Evolutionary conservation across 2,888 invertebrate genomes (phyloP).

Genomic region (Megastigmus dorsalis): DNA sequence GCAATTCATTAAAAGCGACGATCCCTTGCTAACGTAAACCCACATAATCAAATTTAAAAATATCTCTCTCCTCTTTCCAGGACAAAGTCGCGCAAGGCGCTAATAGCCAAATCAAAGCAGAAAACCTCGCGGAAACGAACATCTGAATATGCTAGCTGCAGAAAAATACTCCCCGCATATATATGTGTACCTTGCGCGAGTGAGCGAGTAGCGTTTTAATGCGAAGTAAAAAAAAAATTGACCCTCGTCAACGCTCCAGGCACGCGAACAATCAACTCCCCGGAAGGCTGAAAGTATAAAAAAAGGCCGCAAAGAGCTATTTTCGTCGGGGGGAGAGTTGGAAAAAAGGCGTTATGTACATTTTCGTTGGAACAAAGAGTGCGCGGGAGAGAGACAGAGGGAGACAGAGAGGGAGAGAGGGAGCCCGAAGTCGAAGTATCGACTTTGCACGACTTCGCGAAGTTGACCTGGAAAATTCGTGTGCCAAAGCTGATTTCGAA

Average conservation of each 20-base stretch:
- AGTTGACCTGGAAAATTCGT: slow-evolving; percentile 33
- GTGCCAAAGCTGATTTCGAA: slow-evolving; percentile 27
- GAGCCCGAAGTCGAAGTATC: neutral
- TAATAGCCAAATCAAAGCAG: too few species aligned
- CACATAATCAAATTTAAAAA: too few species aligned
- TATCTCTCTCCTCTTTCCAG: too few species aligned
- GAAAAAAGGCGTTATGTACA: neutral
- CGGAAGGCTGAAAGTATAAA: neutral
- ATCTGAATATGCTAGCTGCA: too few species aligned
- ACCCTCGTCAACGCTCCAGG: neutral
- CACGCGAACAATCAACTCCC: neutral
- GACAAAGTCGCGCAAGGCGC: too few species aligned
- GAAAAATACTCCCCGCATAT: too few species aligned
- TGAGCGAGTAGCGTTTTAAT: too few species aligned
- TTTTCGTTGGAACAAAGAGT: neutral
- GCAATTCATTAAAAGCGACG: too few species aligned
- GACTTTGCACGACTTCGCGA: slow-evolving; percentile 25
- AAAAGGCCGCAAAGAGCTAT: neutral
- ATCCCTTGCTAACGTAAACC: too few species aligned
- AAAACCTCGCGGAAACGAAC: too few species aligned
- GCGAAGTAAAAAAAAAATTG: slow-evolving; percentile 21
- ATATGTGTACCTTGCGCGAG: too few species aligned
- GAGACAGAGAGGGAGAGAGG: neutral
- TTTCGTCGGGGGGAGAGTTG: neutral
- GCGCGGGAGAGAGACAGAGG: neutral